Evolutionary conservation across 2,113 vertebrate genomes (phyloP).

Genomic region (Xiphophorus maculatus): DNA sequence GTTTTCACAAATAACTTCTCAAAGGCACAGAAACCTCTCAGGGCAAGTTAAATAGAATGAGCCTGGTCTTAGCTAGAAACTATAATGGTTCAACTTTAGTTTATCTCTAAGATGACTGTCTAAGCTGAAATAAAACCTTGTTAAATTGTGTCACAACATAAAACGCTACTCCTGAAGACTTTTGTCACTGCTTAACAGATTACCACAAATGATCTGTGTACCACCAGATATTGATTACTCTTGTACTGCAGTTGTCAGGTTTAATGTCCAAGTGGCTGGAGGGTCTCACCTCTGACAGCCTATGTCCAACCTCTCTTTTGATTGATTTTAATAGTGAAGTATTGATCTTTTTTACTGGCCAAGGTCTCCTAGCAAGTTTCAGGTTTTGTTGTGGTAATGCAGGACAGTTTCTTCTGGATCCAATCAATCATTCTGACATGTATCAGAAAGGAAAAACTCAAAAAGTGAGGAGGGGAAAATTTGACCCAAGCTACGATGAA

Average conservation of each 20-base stretch:
- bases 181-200: constrained; percentile 95
- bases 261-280: constrained; percentile 94
- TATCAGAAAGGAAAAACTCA: constrained; percentile 59
- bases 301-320: constrained; percentile 96
- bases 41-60: constrained; percentile 84
- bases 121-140: constrained; percentile 90
- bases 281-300: constrained; percentile 96
- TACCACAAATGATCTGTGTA: constrained; percentile 99
- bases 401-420: constrained; percentile 87
- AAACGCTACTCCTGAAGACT: constrained; percentile 90
- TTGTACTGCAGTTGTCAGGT: constrained; percentile 97
- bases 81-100: constrained; percentile 19
- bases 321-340: constrained; percentile 99
- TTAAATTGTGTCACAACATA: constrained; percentile 94
- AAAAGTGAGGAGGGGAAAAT: constrained; percentile 10
- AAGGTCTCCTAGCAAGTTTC: constrained; percentile 97
- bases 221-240: constrained; percentile 98
- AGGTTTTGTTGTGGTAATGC: constrained; percentile 98
- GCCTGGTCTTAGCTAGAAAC: constrained; percentile 79
- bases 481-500: constrained; percentile 21
- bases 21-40: constrained; percentile 82
- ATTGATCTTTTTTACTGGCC: constrained; percentile 99
- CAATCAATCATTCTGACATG: constrained; percentile 97
- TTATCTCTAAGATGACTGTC: constrained; percentile 84
- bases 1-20: constrained; percentile 90